Base-by-base conservation (phyloP, 2,888 invertebrate genomes). In the Apodemia zela region DNA sequence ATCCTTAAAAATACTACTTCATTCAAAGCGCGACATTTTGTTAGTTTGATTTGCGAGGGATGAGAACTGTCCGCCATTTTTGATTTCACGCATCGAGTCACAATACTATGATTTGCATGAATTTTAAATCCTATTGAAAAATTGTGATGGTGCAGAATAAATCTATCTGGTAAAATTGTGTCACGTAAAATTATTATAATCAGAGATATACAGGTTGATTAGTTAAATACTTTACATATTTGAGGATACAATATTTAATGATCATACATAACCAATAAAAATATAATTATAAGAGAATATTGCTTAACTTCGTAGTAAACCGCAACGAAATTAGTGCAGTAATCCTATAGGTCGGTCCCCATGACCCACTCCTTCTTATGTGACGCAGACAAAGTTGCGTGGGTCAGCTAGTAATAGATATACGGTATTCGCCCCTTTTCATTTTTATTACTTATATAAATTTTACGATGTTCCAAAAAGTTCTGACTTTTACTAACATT, bases 401-500 rank as follows among this genome's bases (percentile, higher is more conserved):
- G n/a, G n/a, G n/a, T n/a, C n/a, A n/a, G n/a, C n/a, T n/a, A n/a
- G n/a, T 13, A 33, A 33, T 10, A 33, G 11, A 38, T 13, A 38
- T 38, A 13, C 3, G 13, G 4, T 13, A 38, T 38, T 38, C 13
- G 38, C 5, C 11, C 13, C 13, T 38, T 45, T 45, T 15, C 45
- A 45, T 45, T 45, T 45, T n/a, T n/a, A 45, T 2, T 15, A 45
- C 6, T 1, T n/a, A 45, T 6, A 45, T 45, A 45, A 45, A 45
- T 54, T 54, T 15, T 54, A 54, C 54, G 15, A 25, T 17, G 49
- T 18, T 49, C 13, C 21, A 54, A 54, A 21, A 51, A 54, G 25
- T 15, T 15, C 21, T 25, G 54, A 51, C 51, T n/a, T 61, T 33
- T 51, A 51, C 49, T 61, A 11, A 13, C 25, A 62, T 25, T 65